A percentile compares a stretch with the other conserved stretches of the same genome.
Evolutionary conservation across 2,797 vertebrate species (phyloP).

Genomic region (Centropyge bicolor): DNA sequence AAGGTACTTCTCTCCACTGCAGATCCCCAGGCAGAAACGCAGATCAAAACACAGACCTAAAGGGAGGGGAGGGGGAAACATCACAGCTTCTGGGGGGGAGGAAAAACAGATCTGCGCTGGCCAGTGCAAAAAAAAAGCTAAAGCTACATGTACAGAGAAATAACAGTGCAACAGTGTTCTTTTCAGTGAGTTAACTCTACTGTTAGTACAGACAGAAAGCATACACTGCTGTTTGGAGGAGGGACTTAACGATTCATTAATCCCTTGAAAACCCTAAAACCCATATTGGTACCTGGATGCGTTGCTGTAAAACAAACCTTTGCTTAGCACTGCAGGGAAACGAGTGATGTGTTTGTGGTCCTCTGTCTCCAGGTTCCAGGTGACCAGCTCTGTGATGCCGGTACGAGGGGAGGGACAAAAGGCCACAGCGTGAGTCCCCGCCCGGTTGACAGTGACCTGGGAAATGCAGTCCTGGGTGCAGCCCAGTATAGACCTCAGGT

Average conservation of each 20-base stretch:
- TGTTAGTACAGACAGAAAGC: too few species aligned
- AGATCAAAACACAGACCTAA: slow-evolving; percentile 77
- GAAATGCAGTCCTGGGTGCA: slow-evolving; percentile 79
- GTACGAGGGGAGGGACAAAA: slow-evolving; percentile 71
- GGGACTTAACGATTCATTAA: too few species aligned
- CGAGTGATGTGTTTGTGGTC: slow-evolving; percentile 79
- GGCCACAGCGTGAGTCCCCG: slow-evolving; percentile 69
- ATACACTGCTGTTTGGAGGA: background rate
- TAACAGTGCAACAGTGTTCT: too few species aligned
- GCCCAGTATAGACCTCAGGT: slow-evolving; percentile 72
- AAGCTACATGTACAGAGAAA: too few species aligned
- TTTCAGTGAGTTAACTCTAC: too few species aligned
- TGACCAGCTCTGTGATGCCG: slow-evolving; percentile 74
- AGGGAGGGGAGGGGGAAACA: background rate
- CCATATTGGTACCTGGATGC: background rate
- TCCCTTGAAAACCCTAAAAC: too few species aligned
- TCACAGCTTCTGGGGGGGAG: background rate
- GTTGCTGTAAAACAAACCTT: slow-evolving; percentile 55
- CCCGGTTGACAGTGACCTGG: slow-evolving; percentile 71
- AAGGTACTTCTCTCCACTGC: slow-evolving; percentile 73
- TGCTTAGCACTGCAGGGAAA: slow-evolving; percentile 67
- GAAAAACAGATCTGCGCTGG: too few species aligned
- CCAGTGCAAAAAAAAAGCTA: too few species aligned
- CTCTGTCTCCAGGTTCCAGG: slow-evolving; percentile 84
- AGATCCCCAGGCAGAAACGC: slow-evolving; percentile 75